These are phyloP conservation scores for Antheraea mylitta DNA, from an alignment of 1,140 invertebrate genomes.

Conservation along the genomic window DNA sequence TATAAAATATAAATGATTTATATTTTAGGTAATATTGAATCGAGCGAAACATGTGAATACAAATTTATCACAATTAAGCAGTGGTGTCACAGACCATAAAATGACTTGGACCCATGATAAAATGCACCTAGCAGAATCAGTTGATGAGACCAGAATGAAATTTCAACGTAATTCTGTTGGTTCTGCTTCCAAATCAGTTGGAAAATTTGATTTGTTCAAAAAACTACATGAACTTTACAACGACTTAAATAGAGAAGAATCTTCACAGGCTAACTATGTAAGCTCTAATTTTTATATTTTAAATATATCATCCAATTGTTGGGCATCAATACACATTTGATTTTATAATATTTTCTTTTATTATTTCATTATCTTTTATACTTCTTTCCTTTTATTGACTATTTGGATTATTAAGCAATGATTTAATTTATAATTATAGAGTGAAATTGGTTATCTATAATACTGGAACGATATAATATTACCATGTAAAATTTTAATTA, in stretches of 20 bases:
- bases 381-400: no score
- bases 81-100: constrained; percentile 73
- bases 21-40: constrained; percentile 70
- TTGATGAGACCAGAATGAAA: constrained; percentile 71
- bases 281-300: constrained; percentile 28
- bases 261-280: constrained; percentile 72
- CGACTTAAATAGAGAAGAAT: constrained; percentile 74
- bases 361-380: constrained; percentile 12
- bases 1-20: constrained; percentile 24
- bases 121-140: constrained; percentile 62
- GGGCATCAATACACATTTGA: not conserved
- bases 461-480: no score
- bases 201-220: constrained; percentile 80
- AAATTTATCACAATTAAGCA: constrained; percentile 66
- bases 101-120: constrained; percentile 77
- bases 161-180: constrained; percentile 68
- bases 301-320: not conserved
- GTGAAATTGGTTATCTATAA: no score
- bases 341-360: not conserved
- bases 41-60: constrained; percentile 73
- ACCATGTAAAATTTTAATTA: no score
- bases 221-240: constrained; percentile 80
- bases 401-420: no score
- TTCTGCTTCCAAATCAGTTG: constrained; percentile 56
- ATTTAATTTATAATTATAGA: no score